These are phyloP conservation scores for Caenorhabditis sinica DNA, from an alignment of 2,888 invertebrate genomes.

Conservation along the genomic window DNA sequence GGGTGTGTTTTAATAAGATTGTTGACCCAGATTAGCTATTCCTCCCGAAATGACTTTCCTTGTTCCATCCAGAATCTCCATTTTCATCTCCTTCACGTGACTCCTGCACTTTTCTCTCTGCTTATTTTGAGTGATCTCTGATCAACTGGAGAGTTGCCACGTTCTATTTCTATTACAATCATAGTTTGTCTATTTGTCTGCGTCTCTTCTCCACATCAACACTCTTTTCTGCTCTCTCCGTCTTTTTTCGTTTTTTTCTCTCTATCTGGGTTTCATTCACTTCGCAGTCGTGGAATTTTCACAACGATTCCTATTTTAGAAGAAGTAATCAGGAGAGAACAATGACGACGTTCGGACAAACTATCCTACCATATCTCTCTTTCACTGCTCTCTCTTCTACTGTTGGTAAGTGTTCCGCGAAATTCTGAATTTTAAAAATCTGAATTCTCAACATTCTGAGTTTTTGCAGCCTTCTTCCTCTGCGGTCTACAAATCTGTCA, in stretches of 20 bases:
- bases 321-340: neutral
- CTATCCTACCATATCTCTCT: slow-evolving; percentile 73
- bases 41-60: slow-evolving; percentile 15
- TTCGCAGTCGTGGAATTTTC: neutral
- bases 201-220: slow-evolving; percentile 18
- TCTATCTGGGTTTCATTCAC: slow-evolving; percentile 1
- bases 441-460: neutral
- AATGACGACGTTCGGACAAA: slow-evolving; percentile 50
- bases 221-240: slow-evolving; percentile 20
- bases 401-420: slow-evolving; percentile 60
- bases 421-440: neutral
- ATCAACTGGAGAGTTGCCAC: slow-evolving; percentile 44
- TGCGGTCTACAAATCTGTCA: slow-evolving; percentile 81
- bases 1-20: slow-evolving; percentile 39
- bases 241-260: slow-evolving; percentile 17
- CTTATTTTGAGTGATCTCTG: slow-evolving; percentile 24
- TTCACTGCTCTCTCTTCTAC: slow-evolving; percentile 80
- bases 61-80: neutral
- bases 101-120: slow-evolving; percentile 15
- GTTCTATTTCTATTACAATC: slow-evolving; percentile 40
- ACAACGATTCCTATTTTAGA: slow-evolving; percentile 1
- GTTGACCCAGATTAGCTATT: slow-evolving; percentile 51
- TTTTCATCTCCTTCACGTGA: neutral
- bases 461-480: slow-evolving; percentile 71
- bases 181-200: slow-evolving; percentile 30